A percentile compares a stretch with the other conserved stretches of the same genome.
These are phyloP conservation scores for Notoglanidium macrostoma DNA, from an alignment of 2,797 vertebrate genomes.

Conservation along the genomic window DNA sequence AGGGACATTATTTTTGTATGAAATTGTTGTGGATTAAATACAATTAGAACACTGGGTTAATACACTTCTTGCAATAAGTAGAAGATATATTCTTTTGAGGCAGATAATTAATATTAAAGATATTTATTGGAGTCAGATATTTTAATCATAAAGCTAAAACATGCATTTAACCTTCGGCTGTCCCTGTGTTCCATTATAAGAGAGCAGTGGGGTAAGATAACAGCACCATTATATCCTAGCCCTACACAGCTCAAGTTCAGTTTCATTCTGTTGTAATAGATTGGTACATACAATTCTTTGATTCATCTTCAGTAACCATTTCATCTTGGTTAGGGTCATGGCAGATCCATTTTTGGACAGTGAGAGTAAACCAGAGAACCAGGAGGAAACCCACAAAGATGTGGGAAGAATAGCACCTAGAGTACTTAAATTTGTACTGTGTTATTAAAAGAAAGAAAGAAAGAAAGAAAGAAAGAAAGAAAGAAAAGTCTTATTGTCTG, in stretches of 20 bases:
- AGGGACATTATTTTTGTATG: no score
- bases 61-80: no score
- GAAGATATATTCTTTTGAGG: no score
- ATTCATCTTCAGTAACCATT: neutral
- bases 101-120: no score
- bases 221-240: no score
- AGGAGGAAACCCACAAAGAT: neutral
- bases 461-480: neutral
- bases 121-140: no score
- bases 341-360: neutral
- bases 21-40: no score
- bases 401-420: neutral
- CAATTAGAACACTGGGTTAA: no score
- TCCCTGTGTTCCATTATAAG: no score
- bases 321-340: neutral
- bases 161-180: no score
- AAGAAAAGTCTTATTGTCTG: neutral
- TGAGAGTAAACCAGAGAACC: neutral
- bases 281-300: neutral
- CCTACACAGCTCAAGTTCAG: neutral
- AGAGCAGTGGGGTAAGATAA: no score
- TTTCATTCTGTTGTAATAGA: neutral
- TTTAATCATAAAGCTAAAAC: no score
- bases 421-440: neutral
- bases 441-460: neutral